These are phyloP conservation scores for Zaprionus inermis DNA, from an alignment of 1,140 invertebrate genomes.

Conservation along the genomic window DNA sequence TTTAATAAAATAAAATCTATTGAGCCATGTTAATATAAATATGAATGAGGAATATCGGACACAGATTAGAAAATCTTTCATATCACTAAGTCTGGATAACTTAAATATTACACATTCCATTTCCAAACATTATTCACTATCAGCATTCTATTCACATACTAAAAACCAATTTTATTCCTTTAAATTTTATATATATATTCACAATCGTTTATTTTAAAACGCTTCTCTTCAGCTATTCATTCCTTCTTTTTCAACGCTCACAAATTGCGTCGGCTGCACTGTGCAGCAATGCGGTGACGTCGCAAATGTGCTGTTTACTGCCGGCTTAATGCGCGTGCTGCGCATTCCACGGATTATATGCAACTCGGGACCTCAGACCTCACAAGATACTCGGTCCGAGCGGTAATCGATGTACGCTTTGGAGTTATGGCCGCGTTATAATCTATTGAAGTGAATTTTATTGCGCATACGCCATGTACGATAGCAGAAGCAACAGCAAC, in stretches of 20 bases:
- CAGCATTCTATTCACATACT: no score
- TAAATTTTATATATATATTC: no score
- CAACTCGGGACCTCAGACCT: constrained; percentile 32
- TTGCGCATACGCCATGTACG: constrained; percentile 65
- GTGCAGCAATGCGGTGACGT: constrained; percentile 26
- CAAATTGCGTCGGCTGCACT: constrained; percentile 8
- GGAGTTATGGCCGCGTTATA: constrained; percentile 69
- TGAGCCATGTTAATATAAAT: no score
- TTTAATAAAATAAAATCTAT: no score
- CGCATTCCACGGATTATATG: constrained; percentile 59
- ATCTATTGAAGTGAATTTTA: constrained; percentile 79
- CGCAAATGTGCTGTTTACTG: constrained; percentile 72
- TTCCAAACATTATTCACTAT: no score
- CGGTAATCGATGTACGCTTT: constrained; percentile 60
- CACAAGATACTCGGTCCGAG: constrained; percentile 40
- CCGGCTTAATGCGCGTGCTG: constrained; percentile 53
- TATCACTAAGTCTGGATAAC: no score
- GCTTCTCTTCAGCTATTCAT: no score
- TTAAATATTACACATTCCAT: no score
- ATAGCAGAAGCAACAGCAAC: constrained; percentile 13
- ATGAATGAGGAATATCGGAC: no score
- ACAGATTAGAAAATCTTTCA: no score
- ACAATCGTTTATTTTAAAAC: no score
- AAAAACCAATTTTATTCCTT: no score
- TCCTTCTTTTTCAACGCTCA: background rate